phyloP scores from a whole-genome alignment of 2,113 vertebrate species.

The Eubucco bourcierii region DNA sequence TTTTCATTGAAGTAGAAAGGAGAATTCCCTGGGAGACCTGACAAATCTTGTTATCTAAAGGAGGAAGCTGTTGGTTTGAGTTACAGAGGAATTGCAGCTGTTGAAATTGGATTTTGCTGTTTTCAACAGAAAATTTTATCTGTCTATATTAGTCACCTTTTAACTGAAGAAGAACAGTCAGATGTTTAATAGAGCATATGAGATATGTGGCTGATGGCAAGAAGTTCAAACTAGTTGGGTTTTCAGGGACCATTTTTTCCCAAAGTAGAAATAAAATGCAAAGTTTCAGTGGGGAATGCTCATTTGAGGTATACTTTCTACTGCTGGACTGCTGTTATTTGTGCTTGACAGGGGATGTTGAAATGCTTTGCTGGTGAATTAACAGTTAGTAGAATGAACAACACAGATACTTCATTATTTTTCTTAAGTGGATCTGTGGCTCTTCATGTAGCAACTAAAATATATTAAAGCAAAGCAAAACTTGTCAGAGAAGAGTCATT shows the following conservation, averaged over 20 bases:
- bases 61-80: neutral
- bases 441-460: neutral
- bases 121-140: neutral
- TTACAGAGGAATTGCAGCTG: neutral
- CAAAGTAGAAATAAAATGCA: neutral
- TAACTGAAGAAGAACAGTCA: neutral
- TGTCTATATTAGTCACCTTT: slow-evolving; percentile 18
- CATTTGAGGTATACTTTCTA: neutral
- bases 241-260: neutral
- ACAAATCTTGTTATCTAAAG: neutral
- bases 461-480: neutral
- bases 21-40: neutral
- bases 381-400: neutral
- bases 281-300: neutral
- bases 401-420: neutral
- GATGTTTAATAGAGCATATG: neutral
- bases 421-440: neutral
- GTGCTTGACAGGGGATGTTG: neutral
- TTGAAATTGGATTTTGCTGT: slow-evolving; percentile 14
- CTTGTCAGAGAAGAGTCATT: neutral
- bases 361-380: neutral
- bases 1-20: neutral
- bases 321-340: neutral
- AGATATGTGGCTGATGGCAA: neutral
- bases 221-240: neutral